Evolutionary conservation across 2,113 vertebrate species (phyloP), one percentile per base, ranked within the genome.

Genomic region (Calyptommatus sinebrachiatus): DNA sequence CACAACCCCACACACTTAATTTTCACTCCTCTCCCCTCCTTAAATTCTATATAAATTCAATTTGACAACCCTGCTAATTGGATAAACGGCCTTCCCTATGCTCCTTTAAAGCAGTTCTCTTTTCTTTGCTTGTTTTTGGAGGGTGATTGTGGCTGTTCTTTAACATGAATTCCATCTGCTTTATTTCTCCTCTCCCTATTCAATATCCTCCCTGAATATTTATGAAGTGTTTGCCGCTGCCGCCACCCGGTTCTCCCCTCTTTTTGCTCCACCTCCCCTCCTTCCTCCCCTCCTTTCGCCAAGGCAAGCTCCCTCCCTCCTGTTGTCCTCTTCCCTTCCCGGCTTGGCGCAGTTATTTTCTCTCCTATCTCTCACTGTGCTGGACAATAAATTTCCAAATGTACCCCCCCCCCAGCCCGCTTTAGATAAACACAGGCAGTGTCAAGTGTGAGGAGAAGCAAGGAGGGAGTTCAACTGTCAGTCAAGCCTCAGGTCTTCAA

Each of bases 351-450:
- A 53, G 31, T 78, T 84, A 80, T 73, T 86, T 90, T 88, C 72
- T 86, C 84, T 86, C 89, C 92, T 91, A 87, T 88, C 91, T 90
- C 93, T 92, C 90, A 85, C 83, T 88, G 89, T 91, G 85, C 5
- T 6, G 88, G 88, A 94, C 91, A 93, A 94, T 94, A 92, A 95
- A 93, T 94, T 96, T 94, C 95, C 95, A 94, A 96, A 96, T 91
- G 93, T 84, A 90, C 88, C 95, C 90, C 88, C 95, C 90, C 88
- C 72, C 89, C 80, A 80, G 88, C 88, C 84, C 45, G 89, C 96
- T 97, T 97, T 97, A 97, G 96, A 99, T 97, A 99, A 99, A 99
- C 98, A 99, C 97, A 97, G 96, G 97, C 96, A 95, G 97, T 98
- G 98, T 98, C 98, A 99, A 98, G 98, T 98, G 97, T 97, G 96